Conservation (phyloP, 2,888 invertebrate species). For the Nemotelus nigrinus region DNA sequence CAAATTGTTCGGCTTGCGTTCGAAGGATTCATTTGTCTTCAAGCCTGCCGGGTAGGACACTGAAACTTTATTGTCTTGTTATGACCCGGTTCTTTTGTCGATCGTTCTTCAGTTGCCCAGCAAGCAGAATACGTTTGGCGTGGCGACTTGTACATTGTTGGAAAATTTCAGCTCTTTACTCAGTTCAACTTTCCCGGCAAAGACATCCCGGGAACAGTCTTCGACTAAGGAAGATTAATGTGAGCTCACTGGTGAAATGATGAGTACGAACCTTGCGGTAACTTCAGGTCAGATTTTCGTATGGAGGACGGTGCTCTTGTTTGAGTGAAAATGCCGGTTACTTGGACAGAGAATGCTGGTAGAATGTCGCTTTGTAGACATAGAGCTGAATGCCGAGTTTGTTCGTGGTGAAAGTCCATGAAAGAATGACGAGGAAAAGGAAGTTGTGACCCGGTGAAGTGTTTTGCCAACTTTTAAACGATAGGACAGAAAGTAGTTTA, state of each 20-base stretch:
- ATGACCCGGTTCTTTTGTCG: conserved; percentile 17
- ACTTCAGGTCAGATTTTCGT: conserved; percentile 27
- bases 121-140: not conserved
- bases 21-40: conserved; percentile 38
- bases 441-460: not conserved
- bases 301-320: not conserved
- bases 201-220: not conserved
- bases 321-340: not conserved
- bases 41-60: not conserved
- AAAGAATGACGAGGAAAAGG: not conserved
- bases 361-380: not conserved
- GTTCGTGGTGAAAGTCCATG: not conserved
- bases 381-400: no score
- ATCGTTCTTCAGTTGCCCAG: conserved; percentile 9
- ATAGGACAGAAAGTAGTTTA: conserved; percentile 1
- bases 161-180: conserved; percentile 12
- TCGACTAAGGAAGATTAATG: conserved; percentile 39
- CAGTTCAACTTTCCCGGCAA: not conserved
- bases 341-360: not conserved
- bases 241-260: conserved; percentile 7
- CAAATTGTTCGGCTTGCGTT: conserved; percentile 28
- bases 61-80: conserved; percentile 30
- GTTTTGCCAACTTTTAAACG: not conserved
- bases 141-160: conserved; percentile 12
- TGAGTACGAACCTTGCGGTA: conserved; percentile 20